phyloP scores from a whole-genome alignment of 2,113 vertebrate species.

The Chionis minor region DNA sequence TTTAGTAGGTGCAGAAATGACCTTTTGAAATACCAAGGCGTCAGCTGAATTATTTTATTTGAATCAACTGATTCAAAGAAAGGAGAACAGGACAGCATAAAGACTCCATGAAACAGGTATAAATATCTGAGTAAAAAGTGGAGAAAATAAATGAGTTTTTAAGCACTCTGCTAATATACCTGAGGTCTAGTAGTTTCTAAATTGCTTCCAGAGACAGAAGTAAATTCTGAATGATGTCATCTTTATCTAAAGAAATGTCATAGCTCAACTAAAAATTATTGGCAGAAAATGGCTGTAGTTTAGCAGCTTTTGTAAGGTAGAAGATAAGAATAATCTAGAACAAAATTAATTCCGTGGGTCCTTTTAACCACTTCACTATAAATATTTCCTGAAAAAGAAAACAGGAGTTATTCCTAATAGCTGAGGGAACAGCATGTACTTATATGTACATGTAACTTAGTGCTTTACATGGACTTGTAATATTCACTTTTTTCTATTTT shows the following conservation, averaged over 20 bases:
- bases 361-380: background rate
- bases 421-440: background rate
- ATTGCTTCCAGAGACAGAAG: background rate
- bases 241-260: background rate
- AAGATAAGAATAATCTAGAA: background rate
- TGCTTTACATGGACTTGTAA: background rate
- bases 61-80: background rate
- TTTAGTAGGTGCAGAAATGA: slow-evolving; percentile 36
- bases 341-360: background rate
- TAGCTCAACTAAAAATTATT: background rate
- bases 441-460: background rate
- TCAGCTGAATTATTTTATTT: slow-evolving; percentile 2
- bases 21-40: slow-evolving; percentile 25
- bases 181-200: background rate
- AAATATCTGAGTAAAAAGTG: background rate
- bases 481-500: background rate
- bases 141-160: background rate
- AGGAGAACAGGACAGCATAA: background rate
- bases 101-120: background rate
- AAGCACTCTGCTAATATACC: background rate
- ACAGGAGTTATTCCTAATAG: background rate
- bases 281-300: background rate
- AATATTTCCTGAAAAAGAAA: background rate
- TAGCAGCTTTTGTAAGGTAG: background rate
- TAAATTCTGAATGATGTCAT: background rate